Evolutionary conservation across 2,113 vertebrate genomes (phyloP).

Genomic region (Galbula dea): DNA sequence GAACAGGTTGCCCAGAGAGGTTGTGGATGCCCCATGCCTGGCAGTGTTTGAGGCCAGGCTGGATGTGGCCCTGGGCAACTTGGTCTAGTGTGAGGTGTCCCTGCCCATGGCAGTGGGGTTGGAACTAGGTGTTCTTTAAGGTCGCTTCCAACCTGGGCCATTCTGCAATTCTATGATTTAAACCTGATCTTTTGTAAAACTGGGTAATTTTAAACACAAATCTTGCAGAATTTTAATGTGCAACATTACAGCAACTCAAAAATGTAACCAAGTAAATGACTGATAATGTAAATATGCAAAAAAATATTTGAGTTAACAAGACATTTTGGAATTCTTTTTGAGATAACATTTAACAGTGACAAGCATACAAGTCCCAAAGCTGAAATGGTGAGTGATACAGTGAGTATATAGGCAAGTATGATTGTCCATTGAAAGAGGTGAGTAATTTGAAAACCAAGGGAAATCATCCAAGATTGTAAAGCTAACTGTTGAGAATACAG

Average conservation of each 20-base stretch:
- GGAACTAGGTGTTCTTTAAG: no score
- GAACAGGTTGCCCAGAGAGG: no score
- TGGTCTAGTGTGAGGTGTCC: no score
- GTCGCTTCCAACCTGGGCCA: no score
- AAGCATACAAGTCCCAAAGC: not conserved
- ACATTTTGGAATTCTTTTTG: not conserved
- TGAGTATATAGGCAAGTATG: not conserved
- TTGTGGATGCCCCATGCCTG: no score
- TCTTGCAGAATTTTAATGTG: not conserved
- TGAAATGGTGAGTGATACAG: not conserved
- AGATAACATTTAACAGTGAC: not conserved
- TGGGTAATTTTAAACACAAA: not conserved
- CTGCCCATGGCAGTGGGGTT: no score
- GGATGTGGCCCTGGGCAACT: no score
- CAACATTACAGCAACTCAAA: not conserved
- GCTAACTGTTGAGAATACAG: not conserved
- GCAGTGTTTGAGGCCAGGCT: no score
- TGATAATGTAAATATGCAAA: not conserved
- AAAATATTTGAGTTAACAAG: not conserved
- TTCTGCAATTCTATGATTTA: no score
- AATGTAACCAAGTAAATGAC: not conserved
- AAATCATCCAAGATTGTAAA: not conserved
- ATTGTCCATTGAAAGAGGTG: not conserved
- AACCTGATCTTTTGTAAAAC: not conserved
- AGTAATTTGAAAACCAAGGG: not conserved